These are phyloP conservation scores for Oreochromis aureus DNA, from an alignment of 2,113 vertebrate genomes.

Conservation along the genomic window DNA sequence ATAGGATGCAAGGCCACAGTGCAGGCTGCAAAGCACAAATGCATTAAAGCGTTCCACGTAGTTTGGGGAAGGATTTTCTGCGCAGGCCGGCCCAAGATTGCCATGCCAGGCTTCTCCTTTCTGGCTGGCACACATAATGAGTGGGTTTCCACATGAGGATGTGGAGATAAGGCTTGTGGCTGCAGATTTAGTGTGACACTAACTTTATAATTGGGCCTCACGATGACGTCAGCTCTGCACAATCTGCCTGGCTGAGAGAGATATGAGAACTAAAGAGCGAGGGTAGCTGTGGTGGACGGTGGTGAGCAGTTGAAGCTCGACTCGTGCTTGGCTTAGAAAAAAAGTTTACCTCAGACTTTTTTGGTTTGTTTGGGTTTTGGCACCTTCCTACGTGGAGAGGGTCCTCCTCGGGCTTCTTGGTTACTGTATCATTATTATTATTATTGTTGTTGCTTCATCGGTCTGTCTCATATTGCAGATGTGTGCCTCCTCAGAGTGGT, in stretches of 20 bases:
- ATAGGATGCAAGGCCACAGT: neutral
- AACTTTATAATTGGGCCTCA: slow-evolving; percentile 30
- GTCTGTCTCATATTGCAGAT: slow-evolving; percentile 9
- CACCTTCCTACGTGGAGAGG: neutral
- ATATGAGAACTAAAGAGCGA: neutral
- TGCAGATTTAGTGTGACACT: slow-evolving; percentile 24
- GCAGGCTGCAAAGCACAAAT: neutral
- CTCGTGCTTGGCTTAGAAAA: neutral
- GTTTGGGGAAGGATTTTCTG: slow-evolving; percentile 18
- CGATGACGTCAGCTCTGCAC: slow-evolving; percentile 21
- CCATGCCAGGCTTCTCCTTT: neutral
- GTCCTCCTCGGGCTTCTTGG: neutral
- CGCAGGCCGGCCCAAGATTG: neutral
- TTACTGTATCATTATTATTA: neutral
- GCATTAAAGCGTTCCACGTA: slow-evolving; percentile 17
- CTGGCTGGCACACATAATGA: slow-evolving; percentile 46
- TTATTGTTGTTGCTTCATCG: neutral
- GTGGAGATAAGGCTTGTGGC: slow-evolving; percentile 50
- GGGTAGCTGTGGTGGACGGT: neutral
- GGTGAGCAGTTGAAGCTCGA: neutral
- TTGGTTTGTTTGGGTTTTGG: neutral
- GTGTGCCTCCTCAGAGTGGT: slow-evolving; percentile 1
- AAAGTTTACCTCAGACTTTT: neutral
- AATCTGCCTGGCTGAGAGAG: neutral
- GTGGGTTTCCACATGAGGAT: slow-evolving; percentile 52